Evolutionary conservation across 2,113 vertebrate species (phyloP), one percentile per base, ranked within the genome.

Genomic region (Hirundichthys speculiger): DNA sequence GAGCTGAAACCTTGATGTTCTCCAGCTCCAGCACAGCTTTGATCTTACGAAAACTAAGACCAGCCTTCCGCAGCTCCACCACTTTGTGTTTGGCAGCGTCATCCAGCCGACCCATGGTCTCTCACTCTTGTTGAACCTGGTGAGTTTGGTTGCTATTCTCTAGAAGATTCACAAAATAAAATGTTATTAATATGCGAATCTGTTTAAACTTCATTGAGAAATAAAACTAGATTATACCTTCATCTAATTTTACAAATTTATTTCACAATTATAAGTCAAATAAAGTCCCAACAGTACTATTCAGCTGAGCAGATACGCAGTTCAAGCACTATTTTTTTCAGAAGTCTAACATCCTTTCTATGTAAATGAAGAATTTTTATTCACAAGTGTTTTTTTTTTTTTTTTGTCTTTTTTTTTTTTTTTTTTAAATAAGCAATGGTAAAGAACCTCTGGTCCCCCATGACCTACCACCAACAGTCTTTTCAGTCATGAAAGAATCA

Each of bases 11-110:
- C 20, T 82, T 93, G 60, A 95, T 95, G 69, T 94, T 91, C 5
- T 96, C 95, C 85, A 96, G 83, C 79, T 96, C 95, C 58, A 96
- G 84, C 55, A 95, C 92, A 18, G 94, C 94, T 88, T 95, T 95
- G 83, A 96, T 95, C 71, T 94, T 96, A 34, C 93, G 92, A 64
- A 95, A 94, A 86, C 94, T 96, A 41, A 96, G 85, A 19, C 95
- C 93, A 0, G 94, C 92, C 71, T 92, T 90, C 34, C 93, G 90
- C 74, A 95, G 86, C 82, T 96, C 94, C 86, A 96, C 92, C 0
- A 95, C 94, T 83, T 94, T 94, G 49, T 90, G 92, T 81, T 96
- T 96, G 52, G 94, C 94, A 0, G 87, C 90, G 13, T 94, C 93
- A 0, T 95, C 94, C 52, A 96, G 86, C 39, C 94, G 86, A 43